These are phyloP conservation scores for Tadarida brasiliensis DNA, from an alignment of 2,797 vertebrate species.

Conservation along the genomic window DNA sequence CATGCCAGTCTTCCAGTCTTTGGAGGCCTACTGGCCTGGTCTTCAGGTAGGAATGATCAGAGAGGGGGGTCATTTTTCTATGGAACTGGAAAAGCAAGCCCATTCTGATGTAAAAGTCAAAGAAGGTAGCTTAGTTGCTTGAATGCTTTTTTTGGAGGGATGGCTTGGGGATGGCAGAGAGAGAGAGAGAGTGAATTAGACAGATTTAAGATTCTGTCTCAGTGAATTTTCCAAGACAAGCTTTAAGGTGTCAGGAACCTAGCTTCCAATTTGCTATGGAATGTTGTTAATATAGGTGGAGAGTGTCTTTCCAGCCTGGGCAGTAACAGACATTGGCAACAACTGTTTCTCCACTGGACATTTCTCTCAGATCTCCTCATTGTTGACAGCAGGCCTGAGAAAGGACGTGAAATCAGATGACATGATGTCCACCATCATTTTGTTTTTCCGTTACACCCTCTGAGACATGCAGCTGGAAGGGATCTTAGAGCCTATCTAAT, in stretches of 20 bases:
- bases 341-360: background rate
- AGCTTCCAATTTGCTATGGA: background rate
- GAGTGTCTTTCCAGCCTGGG: background rate
- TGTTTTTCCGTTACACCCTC: background rate
- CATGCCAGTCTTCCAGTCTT: slow-evolving; percentile 98
- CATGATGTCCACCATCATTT: background rate
- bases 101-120: background rate
- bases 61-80: slow-evolving; percentile 15
- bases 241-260: background rate
- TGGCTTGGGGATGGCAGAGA: background rate
- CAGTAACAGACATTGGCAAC: background rate
- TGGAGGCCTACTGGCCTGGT: slow-evolving; percentile 99
- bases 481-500: background rate
- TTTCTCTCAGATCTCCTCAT: slow-evolving; percentile 39
- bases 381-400: background rate
- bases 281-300: background rate
- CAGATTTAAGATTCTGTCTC: slow-evolving; percentile 5
- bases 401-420: background rate
- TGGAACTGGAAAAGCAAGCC: background rate
- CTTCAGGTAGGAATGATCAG: slow-evolving; percentile 91
- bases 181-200: background rate
- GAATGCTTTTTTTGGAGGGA: background rate
- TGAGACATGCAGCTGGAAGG: background rate
- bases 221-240: background rate
- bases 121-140: background rate